These are phyloP conservation scores for Scaptodrosophila latifasciaeformis DNA, from an alignment of 2,888 invertebrate species.

Conservation along the genomic window DNA sequence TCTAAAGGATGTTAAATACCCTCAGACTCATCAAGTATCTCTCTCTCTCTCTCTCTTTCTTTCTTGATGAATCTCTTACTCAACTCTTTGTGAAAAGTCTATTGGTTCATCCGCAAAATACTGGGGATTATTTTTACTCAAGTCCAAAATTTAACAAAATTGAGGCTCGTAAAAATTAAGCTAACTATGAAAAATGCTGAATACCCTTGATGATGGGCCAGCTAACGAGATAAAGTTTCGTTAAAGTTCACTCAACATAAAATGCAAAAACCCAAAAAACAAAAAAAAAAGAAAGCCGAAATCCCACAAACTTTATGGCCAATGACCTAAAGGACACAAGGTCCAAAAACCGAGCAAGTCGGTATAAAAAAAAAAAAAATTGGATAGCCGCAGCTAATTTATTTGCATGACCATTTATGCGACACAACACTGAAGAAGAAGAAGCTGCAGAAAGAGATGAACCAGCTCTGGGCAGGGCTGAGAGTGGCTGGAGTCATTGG, in stretches of 20 bases:
- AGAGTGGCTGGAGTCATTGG: slow-evolving; percentile 6
- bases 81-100: too few relatives aligned
- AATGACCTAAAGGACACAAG: not conserved
- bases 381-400: slow-evolving; percentile 63
- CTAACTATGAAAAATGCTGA: too few relatives aligned
- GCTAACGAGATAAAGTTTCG: slow-evolving; percentile 37
- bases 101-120: too few relatives aligned
- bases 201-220: slow-evolving; percentile 17
- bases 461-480: not conserved
- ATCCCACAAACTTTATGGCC: slow-evolving; percentile 2
- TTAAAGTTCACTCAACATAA: slow-evolving; percentile 35
- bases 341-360: slow-evolving; percentile 3
- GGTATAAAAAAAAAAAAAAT: slow-evolving; percentile 17
- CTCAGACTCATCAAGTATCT: too few relatives aligned
- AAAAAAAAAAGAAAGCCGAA: slow-evolving; percentile 1
- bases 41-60: too few relatives aligned
- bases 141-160: too few relatives aligned
- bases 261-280: slow-evolving; percentile 8
- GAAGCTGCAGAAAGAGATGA: not conserved
- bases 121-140: too few relatives aligned
- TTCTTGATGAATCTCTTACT: too few relatives aligned
- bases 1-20: too few relatives aligned
- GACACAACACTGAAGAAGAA: slow-evolving; percentile 28
- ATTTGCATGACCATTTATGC: slow-evolving; percentile 62
- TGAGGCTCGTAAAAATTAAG: too few relatives aligned